phyloP scores from a whole-genome alignment of 2,797 vertebrate species.

The Mormyrops boulengeri region DNA sequence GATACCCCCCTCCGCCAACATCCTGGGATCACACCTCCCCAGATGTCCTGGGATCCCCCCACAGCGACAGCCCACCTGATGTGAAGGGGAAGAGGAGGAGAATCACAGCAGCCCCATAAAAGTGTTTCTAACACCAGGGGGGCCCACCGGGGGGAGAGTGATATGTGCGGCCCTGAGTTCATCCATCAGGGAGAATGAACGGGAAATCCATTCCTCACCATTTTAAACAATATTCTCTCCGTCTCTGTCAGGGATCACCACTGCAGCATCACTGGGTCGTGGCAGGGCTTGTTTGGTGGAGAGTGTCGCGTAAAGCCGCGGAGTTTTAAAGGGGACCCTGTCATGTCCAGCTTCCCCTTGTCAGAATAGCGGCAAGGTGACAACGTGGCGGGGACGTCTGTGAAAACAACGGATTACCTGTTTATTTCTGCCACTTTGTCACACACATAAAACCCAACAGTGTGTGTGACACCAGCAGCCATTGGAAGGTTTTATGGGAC shows the following conservation, averaged over 20 bases:
- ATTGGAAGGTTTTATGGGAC: background rate
- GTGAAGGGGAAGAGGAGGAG: conserved; percentile 32
- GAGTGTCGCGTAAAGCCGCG: conserved; percentile 26
- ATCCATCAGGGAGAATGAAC: conserved; percentile 59
- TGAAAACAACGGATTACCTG: background rate
- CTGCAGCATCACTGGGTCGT: conserved; percentile 51
- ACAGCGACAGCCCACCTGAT: conserved; percentile 30
- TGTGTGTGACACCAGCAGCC: background rate
- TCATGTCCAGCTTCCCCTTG: conserved; percentile 18
- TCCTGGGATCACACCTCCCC: background rate
- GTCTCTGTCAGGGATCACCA: conserved; percentile 59
- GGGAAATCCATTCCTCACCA: conserved; percentile 66
- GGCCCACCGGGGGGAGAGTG: conserved; percentile 47
- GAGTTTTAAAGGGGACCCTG: conserved; percentile 28
- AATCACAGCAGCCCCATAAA: conserved; percentile 49
- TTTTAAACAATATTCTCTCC: conserved; percentile 61
- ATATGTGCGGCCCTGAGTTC: conserved; percentile 51
- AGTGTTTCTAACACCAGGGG: conserved; percentile 56
- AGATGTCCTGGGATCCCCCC: conserved; percentile 40
- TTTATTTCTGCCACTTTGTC: conserved; percentile 2
- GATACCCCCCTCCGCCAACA: background rate
- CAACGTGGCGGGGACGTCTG: conserved; percentile 11
- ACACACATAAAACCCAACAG: conserved; percentile 2
- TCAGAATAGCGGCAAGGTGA: conserved; percentile 5
- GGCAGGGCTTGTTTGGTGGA: conserved; percentile 35